Evolutionary conservation across 2,113 vertebrate genomes (phyloP), one percentile per base, ranked within the genome.

Genomic region (Platysteira castanea): DNA sequence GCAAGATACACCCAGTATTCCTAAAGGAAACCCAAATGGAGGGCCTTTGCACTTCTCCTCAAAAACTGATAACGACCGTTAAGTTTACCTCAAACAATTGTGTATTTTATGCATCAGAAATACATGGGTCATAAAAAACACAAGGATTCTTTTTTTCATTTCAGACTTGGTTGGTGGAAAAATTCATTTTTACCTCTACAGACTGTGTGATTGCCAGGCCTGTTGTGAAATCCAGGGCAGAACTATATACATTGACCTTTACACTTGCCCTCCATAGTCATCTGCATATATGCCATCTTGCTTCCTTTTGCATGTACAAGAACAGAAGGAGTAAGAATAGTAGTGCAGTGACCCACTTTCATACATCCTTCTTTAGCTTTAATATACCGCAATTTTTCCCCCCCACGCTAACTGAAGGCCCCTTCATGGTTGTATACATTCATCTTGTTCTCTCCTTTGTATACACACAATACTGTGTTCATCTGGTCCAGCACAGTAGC

Each of bases 231-330:
- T 81, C 84, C 93, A 75, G 91, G 93, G 80, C 86, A 93, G 67
- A 95, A 86, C 22, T 89, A 95, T 93, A 95, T 90, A 90, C 76
- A 16, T 86, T 88, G 89, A 93, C 91, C 86, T 90, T 92, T 80
- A 63, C 73, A 56, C 68, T 92, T 42, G 8, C 89, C 73, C 81
- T 95, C 47, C 68, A 47, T 44, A 89, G 49, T 94, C 84, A 95
- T 95, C 86, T 96, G 94, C 92, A 95, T 97, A 95, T 95, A 95
- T 84, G 90, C 91, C 95, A 95, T 92, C 89, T 93, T 97, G 96
- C 80, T 39, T 46, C 79, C 68, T 90, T 95, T 87, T 52, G 76
- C 95, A 47, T 53, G 42, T 77, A 71, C 76, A 49, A 81, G 83
- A 97, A 92, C 92, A 95, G 90, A 96, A 93, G 52, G 92, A 93